Evolutionary conservation across 2,888 invertebrate species (phyloP), one percentile per base, ranked within the genome.

Genomic region (Spilarctia lutea): DNA sequence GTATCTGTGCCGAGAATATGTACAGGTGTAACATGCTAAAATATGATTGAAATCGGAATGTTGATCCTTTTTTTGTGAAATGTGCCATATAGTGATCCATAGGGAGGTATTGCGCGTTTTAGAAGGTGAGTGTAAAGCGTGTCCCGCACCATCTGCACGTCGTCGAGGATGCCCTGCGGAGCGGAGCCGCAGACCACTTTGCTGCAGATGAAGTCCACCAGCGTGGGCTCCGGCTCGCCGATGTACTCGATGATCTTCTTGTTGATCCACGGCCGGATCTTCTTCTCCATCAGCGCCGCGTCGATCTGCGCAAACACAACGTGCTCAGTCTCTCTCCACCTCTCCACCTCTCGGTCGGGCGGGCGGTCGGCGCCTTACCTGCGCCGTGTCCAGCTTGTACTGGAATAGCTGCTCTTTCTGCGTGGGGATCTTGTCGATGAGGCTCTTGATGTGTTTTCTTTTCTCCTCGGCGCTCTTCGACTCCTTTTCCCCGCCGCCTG

Each of bases 211-310:
- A 99, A 99, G 96, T 99, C 99, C n/a, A 99, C 99, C 73, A 99
- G 96, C 24, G 99, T 99, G 48, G 99, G 98, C 94, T 99, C 99
- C 30, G 99, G 99, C 95, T 99, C 99, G 60, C 99, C 99, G 91
- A 99, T 99, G 95, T 99, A 99, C 95, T 99, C 99, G 81, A 99
- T 98, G 75, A 99, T 99, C 96, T 99, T 99, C 96, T 99, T 99
- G 95, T 99, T 99, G 87, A 99, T 99, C 99, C 99, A 99, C 68
- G 99, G 99, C 81, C 99, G 97, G 91, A 99, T 99, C 92, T 99
- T 97, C 91, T 98, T 98, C 92, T 99, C 99, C 98, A 99, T 99
- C 86, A 98, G 95, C 79, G 95, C 94, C 92, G 96, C 96, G 89
- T 97, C 97, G 96, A 97, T 97, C 96, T 96, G 97, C 30, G 30